Percentiles rank a stretch among this genome's conserved stretches.
phyloP scores from a whole-genome alignment of 2,113 vertebrate genomes.

The Otis tarda region DNA sequence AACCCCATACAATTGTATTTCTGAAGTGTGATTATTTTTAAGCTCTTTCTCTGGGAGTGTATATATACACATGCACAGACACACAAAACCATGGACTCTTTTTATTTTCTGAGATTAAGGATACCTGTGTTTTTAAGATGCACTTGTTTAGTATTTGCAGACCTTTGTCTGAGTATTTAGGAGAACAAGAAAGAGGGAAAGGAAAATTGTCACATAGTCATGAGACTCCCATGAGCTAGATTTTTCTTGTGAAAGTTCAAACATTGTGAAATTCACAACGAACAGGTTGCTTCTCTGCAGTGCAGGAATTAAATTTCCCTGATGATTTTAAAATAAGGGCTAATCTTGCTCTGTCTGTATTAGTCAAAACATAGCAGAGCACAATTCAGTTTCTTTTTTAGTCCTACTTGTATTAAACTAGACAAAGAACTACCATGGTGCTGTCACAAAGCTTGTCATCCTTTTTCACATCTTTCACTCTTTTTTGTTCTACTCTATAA shows the following conservation, averaged over 20 bases:
- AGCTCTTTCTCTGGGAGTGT: background rate
- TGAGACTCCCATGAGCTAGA: background rate
- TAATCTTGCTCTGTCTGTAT: background rate
- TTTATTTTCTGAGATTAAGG: background rate
- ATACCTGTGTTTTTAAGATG: background rate
- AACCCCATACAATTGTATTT: background rate
- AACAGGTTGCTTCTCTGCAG: constrained; percentile 21
- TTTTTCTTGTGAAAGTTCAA: background rate
- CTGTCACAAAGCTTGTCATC: background rate
- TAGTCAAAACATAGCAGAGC: constrained; percentile 37
- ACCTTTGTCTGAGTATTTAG: background rate
- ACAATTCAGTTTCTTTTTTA: constrained; percentile 16
- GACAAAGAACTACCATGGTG: background rate
- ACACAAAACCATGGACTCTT: background rate
- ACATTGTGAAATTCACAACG: background rate
- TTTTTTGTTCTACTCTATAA: background rate
- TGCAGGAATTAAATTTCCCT: background rate
- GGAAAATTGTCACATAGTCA: background rate
- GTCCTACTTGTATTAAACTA: background rate
- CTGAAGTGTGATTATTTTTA: constrained; percentile 20
- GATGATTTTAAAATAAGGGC: constrained; percentile 1
- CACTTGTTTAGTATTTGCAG: background rate
- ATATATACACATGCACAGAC: background rate
- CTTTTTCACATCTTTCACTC: background rate
- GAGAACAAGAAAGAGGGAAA: background rate